A percentile compares a stretch with the other conserved stretches of the same genome.
Conservation (phyloP, 2,113 vertebrate genomes). For the Phasianus colchicus region DNA sequence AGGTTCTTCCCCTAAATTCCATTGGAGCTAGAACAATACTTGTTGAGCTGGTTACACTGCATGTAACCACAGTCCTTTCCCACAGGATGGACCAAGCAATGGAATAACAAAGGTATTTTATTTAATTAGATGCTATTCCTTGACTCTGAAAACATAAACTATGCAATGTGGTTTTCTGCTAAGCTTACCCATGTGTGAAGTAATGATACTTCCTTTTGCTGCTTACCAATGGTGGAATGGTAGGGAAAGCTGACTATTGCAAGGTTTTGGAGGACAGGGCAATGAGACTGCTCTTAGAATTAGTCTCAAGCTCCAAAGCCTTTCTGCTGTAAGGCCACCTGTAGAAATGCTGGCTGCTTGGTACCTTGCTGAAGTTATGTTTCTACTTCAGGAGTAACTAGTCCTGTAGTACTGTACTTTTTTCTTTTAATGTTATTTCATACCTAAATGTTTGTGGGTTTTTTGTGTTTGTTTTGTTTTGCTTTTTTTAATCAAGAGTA, state of each 20-base stretch:
- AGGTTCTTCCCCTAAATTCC: background rate
- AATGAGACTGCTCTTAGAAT: background rate
- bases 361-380: background rate
- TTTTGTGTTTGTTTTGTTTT: background rate
- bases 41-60: conserved; percentile 45
- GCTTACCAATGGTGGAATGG: background rate
- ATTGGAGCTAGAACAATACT: background rate
- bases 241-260: background rate
- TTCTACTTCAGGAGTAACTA: background rate
- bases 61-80: conserved; percentile 43
- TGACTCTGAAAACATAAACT: background rate
- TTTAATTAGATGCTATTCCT: background rate
- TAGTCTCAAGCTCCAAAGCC: background rate
- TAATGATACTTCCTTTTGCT: background rate
- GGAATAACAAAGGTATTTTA: conserved; percentile 11
- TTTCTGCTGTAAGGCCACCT: background rate
- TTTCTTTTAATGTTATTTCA: conserved; percentile 1
- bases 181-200: background rate
- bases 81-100: conserved; percentile 28
- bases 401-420: background rate
- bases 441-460: background rate
- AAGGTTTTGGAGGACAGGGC: background rate
- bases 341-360: background rate
- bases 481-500: conserved; percentile 1
- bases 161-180: conserved; percentile 5